These are phyloP conservation scores for Heliocidaris erythrogramma DNA, from an alignment of 35 echinoderm and acorn worm genomes.

Conservation along the genomic window DNA sequence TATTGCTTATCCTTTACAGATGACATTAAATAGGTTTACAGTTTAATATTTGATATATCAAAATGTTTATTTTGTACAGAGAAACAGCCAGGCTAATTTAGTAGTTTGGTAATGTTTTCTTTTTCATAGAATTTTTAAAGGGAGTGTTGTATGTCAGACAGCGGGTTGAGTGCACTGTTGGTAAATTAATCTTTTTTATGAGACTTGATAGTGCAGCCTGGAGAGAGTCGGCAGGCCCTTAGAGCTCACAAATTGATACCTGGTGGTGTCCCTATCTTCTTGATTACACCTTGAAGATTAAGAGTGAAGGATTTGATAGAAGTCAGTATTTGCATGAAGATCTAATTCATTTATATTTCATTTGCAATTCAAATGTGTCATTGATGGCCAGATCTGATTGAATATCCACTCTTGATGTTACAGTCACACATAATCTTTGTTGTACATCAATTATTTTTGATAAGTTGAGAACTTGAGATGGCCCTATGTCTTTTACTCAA, in stretches of 20 bases:
- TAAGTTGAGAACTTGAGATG: neutral
- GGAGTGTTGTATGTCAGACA: neutral
- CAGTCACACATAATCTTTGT: neutral
- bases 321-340: neutral
- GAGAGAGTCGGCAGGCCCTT: neutral
- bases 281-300: neutral
- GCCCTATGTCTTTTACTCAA: too few species aligned
- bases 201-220: conserved; percentile 9
- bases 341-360: neutral
- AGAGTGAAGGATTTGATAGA: neutral
- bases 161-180: conserved; percentile 7
- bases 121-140: too few species aligned
- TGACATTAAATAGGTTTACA: too few species aligned
- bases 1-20: too few species aligned
- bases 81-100: too few species aligned
- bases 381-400: neutral
- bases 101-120: too few species aligned
- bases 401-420: neutral
- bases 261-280: conserved; percentile 15
- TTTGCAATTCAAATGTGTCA: neutral
- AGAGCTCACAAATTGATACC: neutral
- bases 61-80: too few species aligned
- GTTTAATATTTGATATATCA: too few species aligned
- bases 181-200: neutral
- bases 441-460: neutral